Percentiles rank a stretch among this genome's conserved stretches.
These are phyloP conservation scores for Helobdella robusta DNA, from an alignment of 2,888 invertebrate genomes.

Conservation along the genomic window DNA sequence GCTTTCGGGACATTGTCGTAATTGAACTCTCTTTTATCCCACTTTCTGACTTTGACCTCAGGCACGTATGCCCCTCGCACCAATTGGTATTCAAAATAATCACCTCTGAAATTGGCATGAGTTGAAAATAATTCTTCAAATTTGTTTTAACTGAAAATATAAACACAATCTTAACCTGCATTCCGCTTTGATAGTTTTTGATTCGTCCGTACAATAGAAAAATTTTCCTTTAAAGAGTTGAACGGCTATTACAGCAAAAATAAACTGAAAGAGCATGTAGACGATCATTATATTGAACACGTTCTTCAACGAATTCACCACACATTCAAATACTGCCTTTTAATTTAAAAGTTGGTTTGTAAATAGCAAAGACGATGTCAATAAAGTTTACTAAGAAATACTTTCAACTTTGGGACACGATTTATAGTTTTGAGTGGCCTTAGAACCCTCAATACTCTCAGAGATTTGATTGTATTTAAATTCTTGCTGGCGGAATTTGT, in stretches of 20 bases:
- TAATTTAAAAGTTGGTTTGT: neutral
- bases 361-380: neutral
- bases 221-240: conserved; percentile 99
- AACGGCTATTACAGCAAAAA: conserved; percentile 99
- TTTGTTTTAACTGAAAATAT: neutral
- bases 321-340: conserved; percentile 99
- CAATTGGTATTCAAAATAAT: conserved; percentile 27
- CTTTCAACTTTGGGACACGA: conserved; percentile 89
- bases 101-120: conserved; percentile 14
- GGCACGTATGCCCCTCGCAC: conserved; percentile 13
- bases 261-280: conserved; percentile 95
- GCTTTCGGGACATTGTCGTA: conserved; percentile 97
- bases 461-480: conserved; percentile 97
- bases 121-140: neutral
- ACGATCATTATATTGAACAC: conserved; percentile 99
- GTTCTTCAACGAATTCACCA: conserved; percentile 99
- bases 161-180: conserved; percentile 74
- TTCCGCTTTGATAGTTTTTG: conserved; percentile 82
- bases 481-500: conserved; percentile 56
- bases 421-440: conserved; percentile 99
- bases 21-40: conserved; percentile 87
- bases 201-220: conserved; percentile 95
- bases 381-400: conserved; percentile 34
- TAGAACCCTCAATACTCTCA: conserved; percentile 93
- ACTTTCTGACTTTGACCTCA: conserved; percentile 56